phyloP scores from a whole-genome alignment of 2,888 invertebrate species.

The Embidobia sp. region DNA sequence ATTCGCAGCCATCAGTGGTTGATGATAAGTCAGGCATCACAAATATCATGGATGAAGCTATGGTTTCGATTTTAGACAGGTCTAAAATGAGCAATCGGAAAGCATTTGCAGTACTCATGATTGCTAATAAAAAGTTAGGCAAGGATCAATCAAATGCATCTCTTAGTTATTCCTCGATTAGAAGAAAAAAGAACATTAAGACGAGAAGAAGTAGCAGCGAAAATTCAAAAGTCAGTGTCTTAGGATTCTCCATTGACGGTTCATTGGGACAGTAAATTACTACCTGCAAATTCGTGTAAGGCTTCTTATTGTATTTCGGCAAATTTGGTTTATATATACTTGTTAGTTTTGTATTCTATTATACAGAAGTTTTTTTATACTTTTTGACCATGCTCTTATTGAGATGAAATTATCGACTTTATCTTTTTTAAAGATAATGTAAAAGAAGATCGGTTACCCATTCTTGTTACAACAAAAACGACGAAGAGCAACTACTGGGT shows the following conservation, averaged over 20 bases:
- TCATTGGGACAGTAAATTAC: conserved; percentile 17
- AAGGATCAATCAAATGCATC: not conserved
- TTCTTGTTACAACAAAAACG: not conserved
- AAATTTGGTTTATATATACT: no score
- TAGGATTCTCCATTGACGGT: conserved; percentile 2
- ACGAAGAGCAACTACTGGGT: no score
- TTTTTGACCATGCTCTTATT: no score
- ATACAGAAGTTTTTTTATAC: no score
- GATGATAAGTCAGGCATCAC: no score
- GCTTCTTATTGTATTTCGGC: not conserved
- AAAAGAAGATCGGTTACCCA: not conserved
- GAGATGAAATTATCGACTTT: no score
- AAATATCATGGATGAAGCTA: not conserved
- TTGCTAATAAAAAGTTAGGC: not conserved
- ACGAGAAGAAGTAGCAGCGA: not conserved
- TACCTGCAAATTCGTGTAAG: conserved; percentile 2
- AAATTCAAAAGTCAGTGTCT: not conserved
- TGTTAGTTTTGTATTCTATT: no score
- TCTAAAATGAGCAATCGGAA: conserved; percentile 10
- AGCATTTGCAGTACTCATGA: not conserved
- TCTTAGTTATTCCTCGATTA: conserved; percentile 1
- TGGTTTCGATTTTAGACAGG: conserved; percentile 13
- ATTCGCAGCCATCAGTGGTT: no score
- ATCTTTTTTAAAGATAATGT: not conserved
- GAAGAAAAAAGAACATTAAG: not conserved